These are phyloP conservation scores for Echiichthys vipera DNA, from an alignment of 2,797 vertebrate genomes.

Conservation along the genomic window DNA sequence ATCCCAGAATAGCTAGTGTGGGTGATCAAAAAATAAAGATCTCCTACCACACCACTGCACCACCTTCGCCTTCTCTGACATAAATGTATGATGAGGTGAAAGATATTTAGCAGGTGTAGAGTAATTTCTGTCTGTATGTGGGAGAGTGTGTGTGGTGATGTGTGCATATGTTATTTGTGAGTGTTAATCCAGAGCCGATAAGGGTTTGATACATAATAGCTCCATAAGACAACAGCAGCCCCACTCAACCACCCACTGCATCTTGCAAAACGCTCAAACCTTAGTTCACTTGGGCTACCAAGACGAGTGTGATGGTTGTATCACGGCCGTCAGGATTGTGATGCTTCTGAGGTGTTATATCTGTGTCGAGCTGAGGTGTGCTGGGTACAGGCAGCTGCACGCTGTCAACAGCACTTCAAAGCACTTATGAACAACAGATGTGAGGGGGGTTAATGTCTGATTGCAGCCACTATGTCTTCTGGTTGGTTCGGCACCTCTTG, in stretches of 20 bases:
- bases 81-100: slow-evolving; percentile 73
- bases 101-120: slow-evolving; percentile 57
- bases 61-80: slow-evolving; percentile 54
- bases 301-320: slow-evolving; percentile 28
- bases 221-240: slow-evolving; percentile 24
- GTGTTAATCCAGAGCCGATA: slow-evolving; percentile 50
- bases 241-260: slow-evolving; percentile 11
- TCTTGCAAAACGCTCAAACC: slow-evolving; percentile 19
- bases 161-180: slow-evolving; percentile 37
- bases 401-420: slow-evolving; percentile 56
- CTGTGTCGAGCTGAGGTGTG: slow-evolving; percentile 52
- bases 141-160: slow-evolving; percentile 19
- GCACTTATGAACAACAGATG: slow-evolving; percentile 35
- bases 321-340: slow-evolving; percentile 47
- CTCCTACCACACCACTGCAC: slow-evolving; percentile 46
- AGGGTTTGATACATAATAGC: slow-evolving; percentile 16
- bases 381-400: slow-evolving; percentile 51
- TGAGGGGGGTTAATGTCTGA: slow-evolving; percentile 43
- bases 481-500: slow-evolving; percentile 19
- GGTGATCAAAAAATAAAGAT: slow-evolving; percentile 37
- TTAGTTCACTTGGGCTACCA: slow-evolving; percentile 5
- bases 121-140: slow-evolving; percentile 47
- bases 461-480: not conserved
- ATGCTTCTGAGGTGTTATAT: slow-evolving; percentile 45
- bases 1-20: slow-evolving; percentile 42